A percentile compares a stretch with the other conserved stretches of the same genome.
phyloP scores from a whole-genome alignment of 2,888 invertebrate species.

The Aelia acuminata region DNA sequence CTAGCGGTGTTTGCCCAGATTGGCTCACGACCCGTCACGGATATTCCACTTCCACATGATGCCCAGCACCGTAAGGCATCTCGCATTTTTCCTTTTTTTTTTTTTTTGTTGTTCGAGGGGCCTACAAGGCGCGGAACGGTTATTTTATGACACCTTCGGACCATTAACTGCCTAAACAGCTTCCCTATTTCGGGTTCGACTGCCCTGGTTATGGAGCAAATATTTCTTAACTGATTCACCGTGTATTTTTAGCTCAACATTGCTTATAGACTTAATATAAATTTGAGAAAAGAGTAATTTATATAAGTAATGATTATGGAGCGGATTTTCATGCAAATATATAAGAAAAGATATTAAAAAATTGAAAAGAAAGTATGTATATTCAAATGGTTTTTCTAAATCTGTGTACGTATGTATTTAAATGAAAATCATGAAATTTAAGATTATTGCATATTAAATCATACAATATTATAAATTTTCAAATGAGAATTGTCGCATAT shows the following conservation, averaged over 20 bases:
- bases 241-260: background rate
- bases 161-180: background rate
- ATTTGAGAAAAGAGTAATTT: no score
- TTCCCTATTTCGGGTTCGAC: background rate
- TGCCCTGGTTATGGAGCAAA: background rate
- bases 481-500: no score
- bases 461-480: no score
- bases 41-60: background rate
- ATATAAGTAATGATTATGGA: no score
- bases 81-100: background rate
- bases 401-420: no score
- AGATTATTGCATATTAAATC: no score
- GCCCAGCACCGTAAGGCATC: slow-evolving; percentile 33
- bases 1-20: slow-evolving; percentile 39
- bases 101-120: background rate
- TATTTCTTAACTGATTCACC: background rate
- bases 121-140: background rate
- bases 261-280: no score
- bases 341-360: no score
- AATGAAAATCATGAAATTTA: no score
- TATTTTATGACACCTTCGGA: background rate
- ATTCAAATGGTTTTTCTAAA: no score
- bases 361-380: no score
- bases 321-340: no score
- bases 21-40: slow-evolving; percentile 32